phyloP scores from a whole-genome alignment of 2,888 invertebrate genomes.

The Gandaritis pyraliata region DNA sequence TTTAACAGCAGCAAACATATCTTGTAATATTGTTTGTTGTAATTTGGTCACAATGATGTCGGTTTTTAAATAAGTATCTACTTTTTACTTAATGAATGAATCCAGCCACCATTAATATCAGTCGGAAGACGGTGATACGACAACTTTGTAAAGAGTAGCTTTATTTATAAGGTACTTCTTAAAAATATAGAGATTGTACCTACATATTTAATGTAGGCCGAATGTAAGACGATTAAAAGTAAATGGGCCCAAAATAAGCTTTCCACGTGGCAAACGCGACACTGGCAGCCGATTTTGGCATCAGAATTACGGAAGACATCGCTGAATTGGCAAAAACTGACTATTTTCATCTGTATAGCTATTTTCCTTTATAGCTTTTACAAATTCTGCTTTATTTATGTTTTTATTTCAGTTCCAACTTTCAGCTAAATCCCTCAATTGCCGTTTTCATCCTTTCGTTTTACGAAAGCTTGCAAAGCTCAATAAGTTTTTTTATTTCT shows the following conservation, averaged over 20 bases:
- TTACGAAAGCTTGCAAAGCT: not conserved
- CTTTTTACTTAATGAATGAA: too few relatives aligned
- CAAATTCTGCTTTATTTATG: conserved; percentile 8
- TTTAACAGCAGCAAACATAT: too few relatives aligned
- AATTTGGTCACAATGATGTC: too few relatives aligned
- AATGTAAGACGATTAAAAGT: conserved; percentile 8
- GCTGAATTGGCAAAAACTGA: conserved; percentile 24
- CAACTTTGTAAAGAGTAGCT: too few relatives aligned
- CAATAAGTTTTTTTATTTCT: not conserved
- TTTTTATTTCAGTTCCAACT: conserved; percentile 3
- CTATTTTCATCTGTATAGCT: conserved; percentile 19
- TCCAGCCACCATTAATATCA: too few relatives aligned
- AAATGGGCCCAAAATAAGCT: conserved; percentile 29
- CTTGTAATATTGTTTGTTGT: too few relatives aligned
- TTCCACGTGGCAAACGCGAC: conserved; percentile 23
- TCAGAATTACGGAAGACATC: conserved; percentile 32
- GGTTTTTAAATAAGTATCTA: too few relatives aligned
- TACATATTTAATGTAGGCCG: not conserved
- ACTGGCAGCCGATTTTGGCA: conserved; percentile 31
- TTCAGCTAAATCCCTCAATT: conserved; percentile 2
- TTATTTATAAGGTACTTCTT: too few relatives aligned
- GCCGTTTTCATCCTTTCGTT: not conserved
- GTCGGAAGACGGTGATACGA: too few relatives aligned
- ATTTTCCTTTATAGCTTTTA: conserved; percentile 20
- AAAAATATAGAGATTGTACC: too few relatives aligned